Evolutionary conservation across 2,888 invertebrate species (phyloP).

Genomic region (Netelia melanura): DNA sequence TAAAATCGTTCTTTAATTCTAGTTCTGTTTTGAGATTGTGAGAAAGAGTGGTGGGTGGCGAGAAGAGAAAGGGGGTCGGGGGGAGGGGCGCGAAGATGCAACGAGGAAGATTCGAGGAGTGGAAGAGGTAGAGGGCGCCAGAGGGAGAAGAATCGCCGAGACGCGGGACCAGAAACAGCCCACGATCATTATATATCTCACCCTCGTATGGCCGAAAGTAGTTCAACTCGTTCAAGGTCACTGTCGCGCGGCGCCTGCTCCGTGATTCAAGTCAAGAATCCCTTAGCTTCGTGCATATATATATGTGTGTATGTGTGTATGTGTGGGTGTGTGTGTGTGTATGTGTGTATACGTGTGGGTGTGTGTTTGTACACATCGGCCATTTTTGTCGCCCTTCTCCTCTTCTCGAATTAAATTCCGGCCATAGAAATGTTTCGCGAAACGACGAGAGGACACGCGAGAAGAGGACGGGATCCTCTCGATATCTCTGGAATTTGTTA

Average conservation of each 20-base stretch:
- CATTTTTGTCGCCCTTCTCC: no score
- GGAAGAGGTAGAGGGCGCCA: not conserved
- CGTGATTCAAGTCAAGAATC: slow-evolving; percentile 28
- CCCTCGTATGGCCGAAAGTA: slow-evolving; percentile 56
- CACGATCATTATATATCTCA: slow-evolving; percentile 38
- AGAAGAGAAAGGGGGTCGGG: not conserved
- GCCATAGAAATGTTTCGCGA: no score
- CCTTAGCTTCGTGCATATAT: slow-evolving; percentile 12
- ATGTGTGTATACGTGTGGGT: not conserved
- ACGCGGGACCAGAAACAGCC: slow-evolving; percentile 24
- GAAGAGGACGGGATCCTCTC: no score
- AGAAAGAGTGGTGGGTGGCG: not conserved
- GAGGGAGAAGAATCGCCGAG: slow-evolving; percentile 18
- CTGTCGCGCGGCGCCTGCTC: slow-evolving; percentile 68
- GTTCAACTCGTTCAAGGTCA: slow-evolving; percentile 71
- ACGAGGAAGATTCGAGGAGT: not conserved
- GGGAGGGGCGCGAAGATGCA: not conserved
- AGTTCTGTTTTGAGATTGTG: no score
- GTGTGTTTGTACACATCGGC: slow-evolving; percentile 2
- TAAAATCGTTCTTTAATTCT: not conserved
- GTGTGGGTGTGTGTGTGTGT: not conserved
- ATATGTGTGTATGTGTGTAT: not conserved
- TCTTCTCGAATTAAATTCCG: no score
- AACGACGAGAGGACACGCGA: no score
- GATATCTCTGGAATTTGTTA: no score